Conservation (phyloP, 2,797 vertebrate species). For the Myotis pilosus region DNA sequence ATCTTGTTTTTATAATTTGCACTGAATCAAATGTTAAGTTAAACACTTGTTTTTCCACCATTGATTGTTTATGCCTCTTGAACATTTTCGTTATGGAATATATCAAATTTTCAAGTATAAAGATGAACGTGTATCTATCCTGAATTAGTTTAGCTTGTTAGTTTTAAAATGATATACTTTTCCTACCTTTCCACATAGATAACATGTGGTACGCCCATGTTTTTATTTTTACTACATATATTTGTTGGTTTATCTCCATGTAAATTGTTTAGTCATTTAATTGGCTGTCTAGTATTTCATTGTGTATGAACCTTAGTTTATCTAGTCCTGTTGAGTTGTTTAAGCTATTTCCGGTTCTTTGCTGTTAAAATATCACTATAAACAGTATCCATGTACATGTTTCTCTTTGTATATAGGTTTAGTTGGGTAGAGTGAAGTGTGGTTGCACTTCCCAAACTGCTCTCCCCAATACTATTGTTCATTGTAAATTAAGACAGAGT, state of each 20-base stretch:
- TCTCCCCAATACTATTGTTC: background rate
- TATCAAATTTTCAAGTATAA: slow-evolving; percentile 4
- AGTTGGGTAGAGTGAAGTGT: background rate
- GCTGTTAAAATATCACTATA: background rate
- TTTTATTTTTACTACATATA: slow-evolving; percentile 4
- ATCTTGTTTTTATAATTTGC: background rate
- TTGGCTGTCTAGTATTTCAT: background rate
- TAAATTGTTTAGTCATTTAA: background rate
- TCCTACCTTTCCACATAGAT: background rate
- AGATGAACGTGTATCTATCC: background rate
- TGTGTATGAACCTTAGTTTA: background rate
- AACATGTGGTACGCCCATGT: background rate
- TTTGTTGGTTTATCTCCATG: background rate
- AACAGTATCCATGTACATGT: background rate
- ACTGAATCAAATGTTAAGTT: background rate
- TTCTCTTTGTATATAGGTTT: background rate
- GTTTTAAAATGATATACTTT: background rate
- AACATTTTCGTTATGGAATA: background rate
- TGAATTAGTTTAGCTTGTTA: background rate
- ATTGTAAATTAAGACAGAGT: background rate
- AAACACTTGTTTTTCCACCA: background rate
- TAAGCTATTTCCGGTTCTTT: background rate
- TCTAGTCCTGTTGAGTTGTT: background rate
- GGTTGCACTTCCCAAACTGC: background rate
- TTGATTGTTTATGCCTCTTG: background rate